Conservation (phyloP, 2,797 vertebrate species). For the Dallia pectoralis region DNA sequence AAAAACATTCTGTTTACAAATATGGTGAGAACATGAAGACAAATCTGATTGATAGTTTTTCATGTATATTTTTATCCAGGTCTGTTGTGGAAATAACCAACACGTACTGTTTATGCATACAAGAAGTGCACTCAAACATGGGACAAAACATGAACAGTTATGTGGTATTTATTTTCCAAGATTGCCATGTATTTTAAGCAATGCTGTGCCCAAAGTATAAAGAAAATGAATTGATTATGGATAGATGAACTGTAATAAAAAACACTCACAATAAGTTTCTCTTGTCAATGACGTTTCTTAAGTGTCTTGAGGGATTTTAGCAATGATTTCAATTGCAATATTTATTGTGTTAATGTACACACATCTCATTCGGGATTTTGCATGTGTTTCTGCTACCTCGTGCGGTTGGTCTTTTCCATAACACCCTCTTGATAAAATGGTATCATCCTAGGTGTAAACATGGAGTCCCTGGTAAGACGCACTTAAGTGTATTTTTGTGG, state of each 20-base stretch:
- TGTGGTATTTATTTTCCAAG: slow-evolving; percentile 10
- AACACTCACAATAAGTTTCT: slow-evolving; percentile 2
- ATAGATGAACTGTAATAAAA: slow-evolving; percentile 25
- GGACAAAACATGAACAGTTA: background rate
- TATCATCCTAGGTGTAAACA: slow-evolving; percentile 21
- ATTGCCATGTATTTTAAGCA: slow-evolving; percentile 12
- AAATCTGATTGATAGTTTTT: slow-evolving; percentile 43
- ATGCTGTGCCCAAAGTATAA: slow-evolving; percentile 28
- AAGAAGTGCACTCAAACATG: slow-evolving; percentile 38
- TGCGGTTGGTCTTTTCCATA: background rate
- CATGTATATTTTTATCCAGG: slow-evolving; percentile 57
- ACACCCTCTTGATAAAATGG: slow-evolving; percentile 14
- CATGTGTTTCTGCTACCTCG: background rate
- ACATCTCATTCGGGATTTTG: background rate
- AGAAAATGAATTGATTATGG: slow-evolving; percentile 16
- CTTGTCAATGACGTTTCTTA: background rate
- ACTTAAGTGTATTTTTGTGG: background rate
- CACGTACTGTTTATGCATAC: slow-evolving; percentile 35
- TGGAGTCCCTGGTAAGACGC: slow-evolving; percentile 34
- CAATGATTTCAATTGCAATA: background rate
- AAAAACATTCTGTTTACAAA: slow-evolving; percentile 61
- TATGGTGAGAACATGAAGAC: slow-evolving; percentile 40
- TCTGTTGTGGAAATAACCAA: slow-evolving; percentile 34
- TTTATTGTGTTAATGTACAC: too few species aligned
- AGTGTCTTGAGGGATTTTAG: background rate